Conservation (phyloP, 2,797 vertebrate species). For the Odontamblyopus lacepedii region DNA sequence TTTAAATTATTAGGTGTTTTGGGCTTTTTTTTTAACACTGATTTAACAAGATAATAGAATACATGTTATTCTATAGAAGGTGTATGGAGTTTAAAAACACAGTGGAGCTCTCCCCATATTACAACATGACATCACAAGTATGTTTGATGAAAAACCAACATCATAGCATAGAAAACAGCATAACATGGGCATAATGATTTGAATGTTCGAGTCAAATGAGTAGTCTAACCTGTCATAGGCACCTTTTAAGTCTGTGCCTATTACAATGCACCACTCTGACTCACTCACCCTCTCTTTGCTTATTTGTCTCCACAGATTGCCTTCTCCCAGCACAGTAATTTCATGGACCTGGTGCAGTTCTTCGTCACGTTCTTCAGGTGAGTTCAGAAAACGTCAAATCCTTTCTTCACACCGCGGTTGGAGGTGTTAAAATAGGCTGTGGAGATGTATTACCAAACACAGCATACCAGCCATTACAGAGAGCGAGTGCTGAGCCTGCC, state of each 20-base stretch:
- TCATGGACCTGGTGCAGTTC: slow-evolving; percentile 99
- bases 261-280: slow-evolving; percentile 33
- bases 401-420: slow-evolving; percentile 9
- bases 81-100: no score
- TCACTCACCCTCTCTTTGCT: not conserved
- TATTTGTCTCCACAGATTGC: slow-evolving; percentile 83
- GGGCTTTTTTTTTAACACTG: no score
- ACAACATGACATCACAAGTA: no score
- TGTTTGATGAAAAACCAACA: no score
- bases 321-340: slow-evolving; percentile 99
- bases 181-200: no score
- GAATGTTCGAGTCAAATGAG: no score
- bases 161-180: no score
- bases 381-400: slow-evolving; percentile 37
- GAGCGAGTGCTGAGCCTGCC: slow-evolving; percentile 29
- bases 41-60: no score
- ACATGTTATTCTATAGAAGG: no score
- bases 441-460: slow-evolving; percentile 40
- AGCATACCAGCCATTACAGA: slow-evolving; percentile 20
- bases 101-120: no score
- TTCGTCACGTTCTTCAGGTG: slow-evolving; percentile 99
- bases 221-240: no score
- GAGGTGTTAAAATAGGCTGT: slow-evolving; percentile 4
- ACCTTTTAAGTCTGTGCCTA: slow-evolving; percentile 7
- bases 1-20: no score